Base-by-base conservation (phyloP, 2,113 vertebrate genomes). In the Nipponia nippon region DNA sequence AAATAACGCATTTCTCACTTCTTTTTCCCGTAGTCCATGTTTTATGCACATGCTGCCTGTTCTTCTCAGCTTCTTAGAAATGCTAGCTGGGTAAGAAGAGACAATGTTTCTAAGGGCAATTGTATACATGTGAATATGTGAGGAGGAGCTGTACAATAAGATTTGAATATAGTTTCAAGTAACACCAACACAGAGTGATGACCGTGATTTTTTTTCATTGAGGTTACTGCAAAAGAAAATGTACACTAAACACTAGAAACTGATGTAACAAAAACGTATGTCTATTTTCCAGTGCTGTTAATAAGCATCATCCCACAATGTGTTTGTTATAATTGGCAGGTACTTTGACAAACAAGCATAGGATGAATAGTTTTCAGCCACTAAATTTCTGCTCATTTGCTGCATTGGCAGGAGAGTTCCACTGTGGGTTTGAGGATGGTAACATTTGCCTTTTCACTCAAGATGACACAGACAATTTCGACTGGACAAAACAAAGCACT, bases 401-500 rank as follows among this genome's bases (percentile, higher is more conserved):
- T 97, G 49, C 88, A 1, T 90, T 83, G 93, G 76, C 98, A 99
- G 99, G 99, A 93, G 99, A 99, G 98, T 99, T 99, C 98, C 99
- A 99, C 97, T 99, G 99, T 77, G 99, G 99, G 83, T 99, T 99
- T 72, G 99, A 99, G 98, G 99, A 99, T 19, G 99, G 99, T 56
- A 99, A 99, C 50, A 99, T 99, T 95, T 99, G 99, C 97, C 98
- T 99, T 83, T 99, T 99, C 97, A 99, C 99, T 12, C 99, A 99
- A 98, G 99, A 99, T 22, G 99, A 99, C 92, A 99, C 99, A 9
- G 99, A 99, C 83, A 99, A 99, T 78, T 99, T 99, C 46, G 99
- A 99, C 96, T 99, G 99, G 99, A 99, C 99, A 2, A 98, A 99
- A n/a, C 99, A 99, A 94, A 99, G 99, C 89, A 99, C 99, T 16